Evolutionary conservation across 1,140 invertebrate species (phyloP).

Genomic region (Drosophila erecta): DNA sequence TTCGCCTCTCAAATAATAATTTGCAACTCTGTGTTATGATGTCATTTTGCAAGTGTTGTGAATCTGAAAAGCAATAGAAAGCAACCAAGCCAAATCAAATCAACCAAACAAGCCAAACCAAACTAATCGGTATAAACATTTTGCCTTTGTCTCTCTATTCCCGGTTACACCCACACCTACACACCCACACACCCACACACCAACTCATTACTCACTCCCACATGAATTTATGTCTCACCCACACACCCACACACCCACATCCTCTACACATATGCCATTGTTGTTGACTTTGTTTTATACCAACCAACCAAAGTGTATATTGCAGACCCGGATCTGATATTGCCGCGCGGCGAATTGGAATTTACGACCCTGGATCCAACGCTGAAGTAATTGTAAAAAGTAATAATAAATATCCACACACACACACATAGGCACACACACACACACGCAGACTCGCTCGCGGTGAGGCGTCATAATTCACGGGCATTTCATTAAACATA

Average conservation of each 20-base stretch:
- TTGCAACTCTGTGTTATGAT: constrained; percentile 69
- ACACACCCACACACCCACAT: constrained; percentile 1
- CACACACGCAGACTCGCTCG: constrained; percentile 14
- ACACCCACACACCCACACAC: constrained; percentile 18
- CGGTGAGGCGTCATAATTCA: constrained; percentile 59
- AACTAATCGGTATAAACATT: constrained; percentile 78
- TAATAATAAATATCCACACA: constrained; percentile 71
- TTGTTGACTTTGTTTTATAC: constrained; percentile 81
- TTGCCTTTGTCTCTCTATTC: constrained; percentile 56
- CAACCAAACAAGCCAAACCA: constrained; percentile 37
- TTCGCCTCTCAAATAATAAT: constrained; percentile 70
- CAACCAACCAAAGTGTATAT: constrained; percentile 84
- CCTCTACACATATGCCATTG: constrained; percentile 52
- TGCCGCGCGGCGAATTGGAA: constrained; percentile 84
- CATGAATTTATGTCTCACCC: constrained; percentile 59
- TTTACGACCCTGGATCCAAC: constrained; percentile 84
- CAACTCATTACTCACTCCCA: constrained; percentile 42
- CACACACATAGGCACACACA: constrained; percentile 31
- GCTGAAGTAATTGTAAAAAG: constrained; percentile 84
- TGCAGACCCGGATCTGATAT: constrained; percentile 85
- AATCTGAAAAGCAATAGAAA: constrained; percentile 51
- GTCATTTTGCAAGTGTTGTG: constrained; percentile 76
- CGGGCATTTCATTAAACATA: constrained; percentile 76
- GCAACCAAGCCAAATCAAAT: constrained; percentile 25
- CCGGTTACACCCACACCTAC: constrained; percentile 14